Base-by-base conservation (phyloP, 2,888 invertebrate genomes). In the Tiliacea aurago region DNA sequence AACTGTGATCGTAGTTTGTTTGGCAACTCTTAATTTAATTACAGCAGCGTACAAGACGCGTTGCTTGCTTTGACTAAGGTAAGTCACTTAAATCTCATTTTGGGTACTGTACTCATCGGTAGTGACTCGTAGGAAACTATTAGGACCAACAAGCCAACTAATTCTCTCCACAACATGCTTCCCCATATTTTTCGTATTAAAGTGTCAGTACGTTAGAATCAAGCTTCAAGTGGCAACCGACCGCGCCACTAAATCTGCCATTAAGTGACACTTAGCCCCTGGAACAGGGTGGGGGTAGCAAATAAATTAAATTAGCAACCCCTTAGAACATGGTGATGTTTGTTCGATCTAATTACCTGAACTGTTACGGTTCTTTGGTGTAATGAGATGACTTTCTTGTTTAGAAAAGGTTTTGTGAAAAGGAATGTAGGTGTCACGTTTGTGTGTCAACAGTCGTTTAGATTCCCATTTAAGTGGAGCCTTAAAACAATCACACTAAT, bases 161-260 rank as follows among this genome's bases (percentile, higher is more conserved):
- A n/a, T 9, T 28, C 11, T 62, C 43, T 23, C 20, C 6, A 43
- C 53, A 71, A 43, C 61, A 61, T 45, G 9, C n/a, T 51, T 53
- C 43, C 45, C 55, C 55, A 56, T 69, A 59, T 71, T 76, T 79
- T 72, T 70, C 81, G 6, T 23, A 71, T 55, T 58, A 65, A 71
- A 58, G 71, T 76, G 76, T 76, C 68, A 69, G 76, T 81, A 80
- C 80, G 80, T 84, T 76, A 81, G 76, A 70, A 76, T 76, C 69
- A 80, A 80, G 71, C 75, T 74, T 73, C 71, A 72, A 73, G 74
- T 66, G 83, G 58, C 71, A 79, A 43, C 18, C 84, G 72, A 83
- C 73, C 85, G 79, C 85, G 73, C 37, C 76, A 83, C 84, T 84
- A 86, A 84, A 84, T 86, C 81, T 84, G 78, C 72, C 84, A 73